Conservation (phyloP, 2,797 vertebrate species). For the Periparus ater region DNA sequence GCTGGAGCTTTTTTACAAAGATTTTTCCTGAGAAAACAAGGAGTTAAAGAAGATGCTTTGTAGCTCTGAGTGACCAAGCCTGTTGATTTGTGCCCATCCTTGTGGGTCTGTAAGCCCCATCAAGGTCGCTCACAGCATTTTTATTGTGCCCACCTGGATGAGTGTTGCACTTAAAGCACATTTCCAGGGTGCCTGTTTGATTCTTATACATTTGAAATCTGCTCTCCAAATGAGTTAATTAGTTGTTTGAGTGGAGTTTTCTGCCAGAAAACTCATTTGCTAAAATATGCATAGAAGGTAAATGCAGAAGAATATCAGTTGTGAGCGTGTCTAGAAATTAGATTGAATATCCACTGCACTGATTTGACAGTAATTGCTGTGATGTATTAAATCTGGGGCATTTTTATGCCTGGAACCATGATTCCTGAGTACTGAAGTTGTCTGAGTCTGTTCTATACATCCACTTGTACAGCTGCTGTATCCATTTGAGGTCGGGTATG, state of each 20-base stretch:
- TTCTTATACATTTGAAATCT: background rate
- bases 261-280: slow-evolving; percentile 22
- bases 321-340: background rate
- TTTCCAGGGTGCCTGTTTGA: background rate
- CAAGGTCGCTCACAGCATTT: background rate
- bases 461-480: background rate
- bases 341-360: background rate
- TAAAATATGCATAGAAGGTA: background rate
- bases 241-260: background rate
- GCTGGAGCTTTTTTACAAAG: background rate
- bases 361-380: background rate
- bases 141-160: background rate
- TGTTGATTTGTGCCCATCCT: background rate
- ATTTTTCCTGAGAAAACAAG: background rate
- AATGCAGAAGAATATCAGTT: background rate
- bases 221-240: slow-evolving; percentile 27
- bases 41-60: background rate
- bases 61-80: background rate
- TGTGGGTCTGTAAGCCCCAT: background rate
- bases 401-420: background rate
- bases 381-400: background rate
- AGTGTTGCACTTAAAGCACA: background rate
- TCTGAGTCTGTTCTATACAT: background rate
- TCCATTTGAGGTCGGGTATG: background rate
- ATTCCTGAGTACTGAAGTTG: background rate